A percentile compares a stretch with the other conserved stretches of the same genome.
Evolutionary conservation across 2,113 vertebrate species (phyloP).

Genomic region (Xerus inauris): DNA sequence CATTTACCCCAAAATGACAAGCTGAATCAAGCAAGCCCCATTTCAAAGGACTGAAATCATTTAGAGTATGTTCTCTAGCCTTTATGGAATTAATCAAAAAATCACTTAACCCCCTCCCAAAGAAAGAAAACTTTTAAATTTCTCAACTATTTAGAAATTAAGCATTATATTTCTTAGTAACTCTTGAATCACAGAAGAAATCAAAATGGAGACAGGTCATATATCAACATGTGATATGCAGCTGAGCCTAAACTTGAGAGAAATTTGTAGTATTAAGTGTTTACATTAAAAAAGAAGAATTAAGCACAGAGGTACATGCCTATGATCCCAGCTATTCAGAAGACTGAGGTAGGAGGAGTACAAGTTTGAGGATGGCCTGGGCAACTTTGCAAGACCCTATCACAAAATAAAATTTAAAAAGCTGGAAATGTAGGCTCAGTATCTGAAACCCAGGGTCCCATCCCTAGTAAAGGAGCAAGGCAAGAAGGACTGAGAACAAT

Average conservation of each 20-base stretch:
- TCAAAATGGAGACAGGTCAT: background rate
- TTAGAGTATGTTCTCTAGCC: background rate
- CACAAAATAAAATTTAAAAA: no score
- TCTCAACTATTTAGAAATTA: background rate
- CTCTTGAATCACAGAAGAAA: background rate
- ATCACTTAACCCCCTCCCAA: background rate
- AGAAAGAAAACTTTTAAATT: background rate
- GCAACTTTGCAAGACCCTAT: no score
- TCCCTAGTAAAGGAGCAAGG: no score
- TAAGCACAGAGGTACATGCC: no score
- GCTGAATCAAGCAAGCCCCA: background rate
- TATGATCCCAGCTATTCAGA: no score
- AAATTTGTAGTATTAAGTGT: background rate
- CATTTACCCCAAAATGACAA: background rate
- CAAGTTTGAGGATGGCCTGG: no score
- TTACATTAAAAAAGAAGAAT: background rate
- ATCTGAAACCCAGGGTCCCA: no score
- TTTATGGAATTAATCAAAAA: background rate
- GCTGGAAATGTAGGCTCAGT: no score
- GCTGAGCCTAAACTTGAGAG: background rate
- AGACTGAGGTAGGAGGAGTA: no score
- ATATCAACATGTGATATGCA: background rate
- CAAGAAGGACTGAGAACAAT: background rate
- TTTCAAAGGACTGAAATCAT: slow-evolving; percentile 11
- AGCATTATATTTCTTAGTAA: background rate